Percentiles rank a stretch among this genome's conserved stretches.
Conservation (phyloP, 1,140 invertebrate species). For the Saccostrea glomerata region DNA sequence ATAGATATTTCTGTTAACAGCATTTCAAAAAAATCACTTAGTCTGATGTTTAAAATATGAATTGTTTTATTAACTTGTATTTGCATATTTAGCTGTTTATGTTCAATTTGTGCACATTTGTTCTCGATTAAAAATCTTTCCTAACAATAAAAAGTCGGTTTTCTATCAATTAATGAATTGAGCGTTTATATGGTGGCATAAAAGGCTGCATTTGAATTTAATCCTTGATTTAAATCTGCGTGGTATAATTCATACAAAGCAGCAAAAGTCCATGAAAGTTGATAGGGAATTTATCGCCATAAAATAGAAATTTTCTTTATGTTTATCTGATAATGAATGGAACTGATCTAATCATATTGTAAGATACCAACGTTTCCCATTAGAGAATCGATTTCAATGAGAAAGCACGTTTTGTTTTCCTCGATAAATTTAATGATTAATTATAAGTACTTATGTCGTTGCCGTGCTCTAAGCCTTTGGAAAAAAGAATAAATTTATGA, state of each 20-base stretch:
- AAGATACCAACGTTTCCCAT: conserved; percentile 22
- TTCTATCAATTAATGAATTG: neutral
- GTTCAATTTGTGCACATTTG: neutral
- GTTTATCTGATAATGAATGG: conserved; percentile 23
- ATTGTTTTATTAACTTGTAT: neutral
- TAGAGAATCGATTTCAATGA: conserved; percentile 29
- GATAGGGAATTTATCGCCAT: conserved; percentile 1
- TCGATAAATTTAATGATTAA: conserved; percentile 35
- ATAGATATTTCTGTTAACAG: too few relatives aligned
- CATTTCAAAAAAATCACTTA: too few relatives aligned
- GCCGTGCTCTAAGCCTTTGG: neutral
- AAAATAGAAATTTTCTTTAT: conserved; percentile 13
- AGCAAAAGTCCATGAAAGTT: neutral
- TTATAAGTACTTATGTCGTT: conserved; percentile 16
- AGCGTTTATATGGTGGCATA: neutral
- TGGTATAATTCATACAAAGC: neutral
- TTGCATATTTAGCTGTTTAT: neutral
- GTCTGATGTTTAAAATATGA: too few relatives aligned
- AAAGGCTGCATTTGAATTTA: conserved; percentile 1
- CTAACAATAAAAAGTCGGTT: neutral
- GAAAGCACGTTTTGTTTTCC: conserved; percentile 22
- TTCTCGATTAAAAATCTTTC: neutral
- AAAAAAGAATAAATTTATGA: conserved; percentile 20
- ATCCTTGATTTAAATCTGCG: neutral
- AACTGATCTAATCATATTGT: neutral